These are phyloP conservation scores for Napeogenes sylphis DNA, from an alignment of 2,888 invertebrate species.

Conservation along the genomic window DNA sequence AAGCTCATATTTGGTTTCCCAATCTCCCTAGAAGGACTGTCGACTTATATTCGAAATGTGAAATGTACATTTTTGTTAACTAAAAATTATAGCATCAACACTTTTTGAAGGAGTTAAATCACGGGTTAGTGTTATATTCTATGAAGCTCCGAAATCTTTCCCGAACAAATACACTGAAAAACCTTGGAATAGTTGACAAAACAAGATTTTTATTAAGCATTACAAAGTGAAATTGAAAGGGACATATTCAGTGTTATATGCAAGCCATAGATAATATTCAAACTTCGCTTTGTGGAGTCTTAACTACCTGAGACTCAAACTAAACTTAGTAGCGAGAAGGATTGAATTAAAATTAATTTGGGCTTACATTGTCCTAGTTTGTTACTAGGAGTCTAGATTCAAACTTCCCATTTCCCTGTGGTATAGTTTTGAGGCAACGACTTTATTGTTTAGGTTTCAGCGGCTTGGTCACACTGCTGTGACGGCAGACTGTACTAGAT, in stretches of 20 bases:
- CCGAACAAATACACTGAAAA: slow-evolving; percentile 7
- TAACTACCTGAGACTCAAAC: slow-evolving; percentile 21
- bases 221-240: slow-evolving; percentile 6
- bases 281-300: slow-evolving; percentile 27
- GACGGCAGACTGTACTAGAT: too few relatives aligned
- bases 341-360: slow-evolving; percentile 34
- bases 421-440: slow-evolving; percentile 8
- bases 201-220: slow-evolving; percentile 11
- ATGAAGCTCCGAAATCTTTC: slow-evolving; percentile 1
- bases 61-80: too few relatives aligned
- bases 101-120: too few relatives aligned
- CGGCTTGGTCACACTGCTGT: too few relatives aligned
- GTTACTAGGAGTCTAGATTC: slow-evolving; percentile 7
- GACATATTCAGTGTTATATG: slow-evolving; percentile 18
- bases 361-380: slow-evolving; percentile 23
- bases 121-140: background rate
- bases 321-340: slow-evolving; percentile 21
- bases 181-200: slow-evolving; percentile 10
- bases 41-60: too few relatives aligned
- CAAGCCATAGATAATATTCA: slow-evolving; percentile 26
- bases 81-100: too few relatives aligned
- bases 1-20: too few relatives aligned
- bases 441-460: slow-evolving; percentile 5
- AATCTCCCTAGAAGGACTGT: too few relatives aligned
- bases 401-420: slow-evolving; percentile 13